Percentiles rank a stretch among this genome's conserved stretches.
Evolutionary conservation across 2,113 vertebrate genomes (phyloP).

Genomic region (Echinops telfairi): DNA sequence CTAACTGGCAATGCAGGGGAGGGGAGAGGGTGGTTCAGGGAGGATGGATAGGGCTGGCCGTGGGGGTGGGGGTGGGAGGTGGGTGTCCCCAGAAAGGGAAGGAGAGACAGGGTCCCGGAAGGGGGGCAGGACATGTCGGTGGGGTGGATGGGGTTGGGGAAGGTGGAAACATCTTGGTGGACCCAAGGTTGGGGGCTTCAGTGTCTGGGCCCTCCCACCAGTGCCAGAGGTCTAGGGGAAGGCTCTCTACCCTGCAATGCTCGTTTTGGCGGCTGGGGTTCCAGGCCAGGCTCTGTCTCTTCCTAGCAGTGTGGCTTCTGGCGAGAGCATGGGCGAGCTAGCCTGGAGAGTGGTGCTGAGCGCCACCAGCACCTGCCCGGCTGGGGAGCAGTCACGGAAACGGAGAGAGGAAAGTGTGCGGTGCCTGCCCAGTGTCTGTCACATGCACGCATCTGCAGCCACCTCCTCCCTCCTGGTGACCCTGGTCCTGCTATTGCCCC

Average conservation of each 20-base stretch:
- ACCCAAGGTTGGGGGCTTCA: neutral
- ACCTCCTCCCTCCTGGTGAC: neutral
- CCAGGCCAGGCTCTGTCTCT: neutral
- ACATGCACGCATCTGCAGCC: neutral
- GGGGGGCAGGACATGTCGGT: neutral
- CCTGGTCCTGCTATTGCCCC: neutral
- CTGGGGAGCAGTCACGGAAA: neutral
- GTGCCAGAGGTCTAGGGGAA: neutral
- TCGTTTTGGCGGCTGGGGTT: neutral
- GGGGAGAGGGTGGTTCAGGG: neutral
- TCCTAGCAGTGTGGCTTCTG: neutral
- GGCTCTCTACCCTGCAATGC: neutral
- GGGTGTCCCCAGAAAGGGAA: neutral
- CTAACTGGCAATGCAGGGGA: neutral
- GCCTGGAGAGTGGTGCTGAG: neutral
- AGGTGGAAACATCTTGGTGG: rapidly evolving
- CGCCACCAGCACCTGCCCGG: rapidly evolving
- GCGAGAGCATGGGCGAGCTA: neutral
- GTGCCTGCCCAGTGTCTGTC: neutral
- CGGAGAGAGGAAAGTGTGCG: rapidly evolving
- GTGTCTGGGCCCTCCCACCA: rapidly evolving
- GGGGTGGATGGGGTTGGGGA: neutral
- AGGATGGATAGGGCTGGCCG: neutral
- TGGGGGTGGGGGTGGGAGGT: neutral
- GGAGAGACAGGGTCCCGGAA: neutral